A percentile compares a stretch with the other conserved stretches of the same genome.
phyloP scores from a whole-genome alignment of 37 sponge, comb jelly and placozoan species.

The Crambe crambe region DNA sequence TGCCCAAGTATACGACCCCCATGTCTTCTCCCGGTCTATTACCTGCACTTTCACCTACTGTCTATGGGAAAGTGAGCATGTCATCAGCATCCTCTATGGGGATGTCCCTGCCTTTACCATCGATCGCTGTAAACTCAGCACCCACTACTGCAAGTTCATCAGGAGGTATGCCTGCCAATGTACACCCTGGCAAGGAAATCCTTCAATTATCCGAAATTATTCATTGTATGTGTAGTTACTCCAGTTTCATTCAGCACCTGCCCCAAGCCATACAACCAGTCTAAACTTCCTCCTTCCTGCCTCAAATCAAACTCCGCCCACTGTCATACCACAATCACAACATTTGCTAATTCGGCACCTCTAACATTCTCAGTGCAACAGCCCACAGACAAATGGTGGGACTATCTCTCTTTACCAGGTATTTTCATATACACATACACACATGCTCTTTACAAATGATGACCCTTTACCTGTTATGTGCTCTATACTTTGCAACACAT shows the following conservation, averaged over 20 bases:
- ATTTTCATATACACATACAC: too few species aligned
- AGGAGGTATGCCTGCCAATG: neutral
- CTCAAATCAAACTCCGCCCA: neutral
- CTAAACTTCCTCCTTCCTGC: neutral
- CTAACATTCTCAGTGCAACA: neutral
- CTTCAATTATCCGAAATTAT: neutral
- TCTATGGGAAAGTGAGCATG: constrained; percentile 1
- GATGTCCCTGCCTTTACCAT: constrained; percentile 5
- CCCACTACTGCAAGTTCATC: constrained; percentile 1
- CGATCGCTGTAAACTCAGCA: constrained; percentile 5
- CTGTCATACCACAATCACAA: neutral
- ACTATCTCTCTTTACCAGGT: neutral
- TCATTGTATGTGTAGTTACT: neutral
- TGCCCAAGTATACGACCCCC: constrained; percentile 74
- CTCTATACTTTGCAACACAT: too few species aligned
- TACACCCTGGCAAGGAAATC: neutral
- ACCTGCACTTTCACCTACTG: constrained; percentile 47
- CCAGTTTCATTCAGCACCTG: constrained; percentile 8
- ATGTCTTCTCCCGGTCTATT: constrained; percentile 62
- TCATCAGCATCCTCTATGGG: neutral
- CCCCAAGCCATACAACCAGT: constrained; percentile 22
- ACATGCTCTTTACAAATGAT: too few species aligned
- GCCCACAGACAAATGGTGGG: constrained; percentile 58
- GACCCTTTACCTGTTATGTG: too few species aligned
- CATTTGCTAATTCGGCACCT: neutral